These are phyloP conservation scores for Siphlonurus alternatus DNA, from an alignment of 2,888 invertebrate species.

Conservation along the genomic window DNA sequence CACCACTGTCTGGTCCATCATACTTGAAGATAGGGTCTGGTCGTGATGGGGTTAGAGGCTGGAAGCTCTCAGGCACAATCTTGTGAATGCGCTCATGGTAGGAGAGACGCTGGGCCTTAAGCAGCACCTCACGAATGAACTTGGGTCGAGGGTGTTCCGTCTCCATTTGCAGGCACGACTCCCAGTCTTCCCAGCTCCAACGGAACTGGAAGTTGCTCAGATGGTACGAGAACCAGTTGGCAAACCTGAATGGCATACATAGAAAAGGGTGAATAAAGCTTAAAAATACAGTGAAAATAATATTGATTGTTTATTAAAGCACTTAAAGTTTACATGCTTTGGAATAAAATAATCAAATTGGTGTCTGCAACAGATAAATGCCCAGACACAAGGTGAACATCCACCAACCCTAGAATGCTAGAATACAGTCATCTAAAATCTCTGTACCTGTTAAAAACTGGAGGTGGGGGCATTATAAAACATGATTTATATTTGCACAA, in stretches of 20 bases:
- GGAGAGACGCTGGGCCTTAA: slow-evolving; percentile 76
- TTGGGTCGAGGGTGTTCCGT: slow-evolving; percentile 83
- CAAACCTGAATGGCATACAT: slow-evolving; percentile 47
- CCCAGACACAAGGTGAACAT: too few relatives aligned
- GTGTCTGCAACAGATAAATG: too few relatives aligned
- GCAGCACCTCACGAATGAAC: slow-evolving; percentile 83
- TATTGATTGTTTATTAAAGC: not conserved
- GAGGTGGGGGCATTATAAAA: not conserved
- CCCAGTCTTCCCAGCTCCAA: slow-evolving; percentile 99
- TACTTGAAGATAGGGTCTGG: slow-evolving; percentile 85
- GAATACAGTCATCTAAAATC: too few relatives aligned
- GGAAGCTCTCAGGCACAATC: slow-evolving; percentile 78
- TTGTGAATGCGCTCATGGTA: slow-evolving; percentile 89
- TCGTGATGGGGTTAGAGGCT: slow-evolving; percentile 63
- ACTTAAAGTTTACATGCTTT: too few relatives aligned
- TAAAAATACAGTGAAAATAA: not conserved
- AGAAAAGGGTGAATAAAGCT: not conserved
- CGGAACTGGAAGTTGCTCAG: slow-evolving; percentile 98
- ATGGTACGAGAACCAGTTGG: slow-evolving; percentile 96
- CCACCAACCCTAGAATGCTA: too few relatives aligned
- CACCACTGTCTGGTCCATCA: slow-evolving; percentile 57
- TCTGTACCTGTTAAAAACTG: too few relatives aligned
- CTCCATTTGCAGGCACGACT: slow-evolving; percentile 66
- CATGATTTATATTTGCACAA: too few relatives aligned
- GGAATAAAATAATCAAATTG: too few relatives aligned